Conservation (phyloP, 92 coral and sea anemone species). For the Zoanthus sansibaricus region DNA sequence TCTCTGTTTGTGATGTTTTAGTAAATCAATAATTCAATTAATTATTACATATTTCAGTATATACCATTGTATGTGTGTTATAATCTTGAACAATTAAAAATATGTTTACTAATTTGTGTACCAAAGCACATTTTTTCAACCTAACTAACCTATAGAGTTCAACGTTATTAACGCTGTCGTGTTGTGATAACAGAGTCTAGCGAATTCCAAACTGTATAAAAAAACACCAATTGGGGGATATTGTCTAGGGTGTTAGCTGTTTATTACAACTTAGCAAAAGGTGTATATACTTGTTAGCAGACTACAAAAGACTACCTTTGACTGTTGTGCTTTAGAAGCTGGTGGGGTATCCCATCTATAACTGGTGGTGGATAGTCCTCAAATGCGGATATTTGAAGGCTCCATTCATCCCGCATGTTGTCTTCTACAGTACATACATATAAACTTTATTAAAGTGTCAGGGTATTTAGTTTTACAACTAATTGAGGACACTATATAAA, state of each 20-base stretch:
- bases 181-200: not conserved
- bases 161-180: too few relatives aligned
- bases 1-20: too few relatives aligned
- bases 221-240: not conserved
- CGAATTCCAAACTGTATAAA: not conserved
- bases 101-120: not conserved
- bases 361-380: not conserved
- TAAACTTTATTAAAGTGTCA: too few relatives aligned
- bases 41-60: too few relatives aligned
- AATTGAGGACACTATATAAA: too few relatives aligned
- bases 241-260: not conserved
- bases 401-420: not conserved
- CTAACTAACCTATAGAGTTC: not conserved
- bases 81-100: too few relatives aligned
- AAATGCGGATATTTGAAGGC: not conserved
- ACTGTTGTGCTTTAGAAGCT: constrained; percentile 22
- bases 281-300: not conserved
- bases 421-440: constrained; percentile 5
- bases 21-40: too few relatives aligned
- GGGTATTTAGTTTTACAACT: too few relatives aligned
- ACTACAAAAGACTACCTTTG: constrained; percentile 8
- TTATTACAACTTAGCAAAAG: not conserved
- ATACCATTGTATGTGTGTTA: too few relatives aligned
- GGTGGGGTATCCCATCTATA: constrained; percentile 10
- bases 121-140: constrained; percentile 23